Evolutionary conservation across 2,113 vertebrate genomes (phyloP), one percentile per base, ranked within the genome.

Genomic region (Meriones unguiculatus): DNA sequence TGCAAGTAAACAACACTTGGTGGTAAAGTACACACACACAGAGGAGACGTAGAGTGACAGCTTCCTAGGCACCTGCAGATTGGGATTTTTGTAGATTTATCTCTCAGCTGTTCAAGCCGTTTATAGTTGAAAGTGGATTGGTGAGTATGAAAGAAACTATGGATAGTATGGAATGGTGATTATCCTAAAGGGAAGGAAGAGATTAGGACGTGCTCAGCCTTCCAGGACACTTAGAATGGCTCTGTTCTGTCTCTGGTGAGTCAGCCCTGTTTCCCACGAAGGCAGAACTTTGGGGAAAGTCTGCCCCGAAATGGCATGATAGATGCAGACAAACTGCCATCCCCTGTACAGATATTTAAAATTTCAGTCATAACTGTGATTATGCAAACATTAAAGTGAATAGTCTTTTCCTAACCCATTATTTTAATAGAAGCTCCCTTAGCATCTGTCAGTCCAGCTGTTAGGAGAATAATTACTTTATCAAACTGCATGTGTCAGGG

Each of bases 391-490:
- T 90, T 92, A 96, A 64, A 85, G 20, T 85, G 70, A 91, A 2
- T 80, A 72, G 91, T 22, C 28, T 88, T 93, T 94, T 85, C 52
- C 75, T 86, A 94, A 64, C 52, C 89, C 73, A 54, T 12, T 93
- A 38, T 93, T 81, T 96, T 84, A 96, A 59, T n/a, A 70, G 52
- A 94, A 92, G 92, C 81, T 86, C 93, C 67, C 25, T 91, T 86
- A 95, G 52, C 38, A 85, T 80, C 80, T 95, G 93, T 78, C 69
- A 73, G 93, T 92, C 24, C 78, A 91, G 67, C 93, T 95, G 76
- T 90, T 32, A 72, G 87, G 87, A 94, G 86, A 87, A 93, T 92
- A 85, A 38, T 90, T 95, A 81, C 87, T 75, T 93, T 76, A 75
- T 64, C 93, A 30, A n/a, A 81, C n/a, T 95, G 84, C 59, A 59